Evolutionary conservation across 2,113 vertebrate species (phyloP).

Genomic region (Nerophis lumbriciformis): DNA sequence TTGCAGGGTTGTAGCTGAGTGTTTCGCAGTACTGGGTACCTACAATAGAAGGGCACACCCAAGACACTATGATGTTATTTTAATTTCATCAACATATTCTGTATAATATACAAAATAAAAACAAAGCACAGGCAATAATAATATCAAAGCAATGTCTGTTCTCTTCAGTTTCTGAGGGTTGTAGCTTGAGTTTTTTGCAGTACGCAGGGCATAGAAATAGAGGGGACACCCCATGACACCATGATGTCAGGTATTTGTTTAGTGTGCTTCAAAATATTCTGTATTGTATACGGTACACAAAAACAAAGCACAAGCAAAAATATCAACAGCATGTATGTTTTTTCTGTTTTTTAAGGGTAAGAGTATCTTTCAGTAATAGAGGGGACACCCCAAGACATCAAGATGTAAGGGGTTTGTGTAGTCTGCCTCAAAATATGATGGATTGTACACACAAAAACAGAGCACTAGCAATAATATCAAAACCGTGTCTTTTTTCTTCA

Average conservation of each 20-base stretch:
- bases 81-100: neutral
- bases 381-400: neutral
- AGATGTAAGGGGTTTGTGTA: neutral
- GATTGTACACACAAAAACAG: neutral
- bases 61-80: too few relatives aligned
- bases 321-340: too few relatives aligned
- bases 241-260: neutral
- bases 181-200: neutral
- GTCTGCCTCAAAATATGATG: neutral
- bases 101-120: neutral
- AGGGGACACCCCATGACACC: neutral
- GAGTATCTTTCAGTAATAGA: neutral
- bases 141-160: neutral
- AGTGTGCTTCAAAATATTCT: neutral
- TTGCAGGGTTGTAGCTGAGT: too few relatives aligned
- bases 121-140: neutral
- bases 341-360: too few relatives aligned
- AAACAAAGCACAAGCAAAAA: neutral
- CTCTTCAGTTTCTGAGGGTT: too few relatives aligned
- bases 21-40: too few relatives aligned
- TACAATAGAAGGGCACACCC: too few relatives aligned
- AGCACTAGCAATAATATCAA: neutral
- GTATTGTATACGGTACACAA: neutral
- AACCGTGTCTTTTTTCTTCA: too few relatives aligned
- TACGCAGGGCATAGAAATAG: neutral